Conservation (phyloP, 2,888 invertebrate species). For the Podotricha telesiphe region DNA sequence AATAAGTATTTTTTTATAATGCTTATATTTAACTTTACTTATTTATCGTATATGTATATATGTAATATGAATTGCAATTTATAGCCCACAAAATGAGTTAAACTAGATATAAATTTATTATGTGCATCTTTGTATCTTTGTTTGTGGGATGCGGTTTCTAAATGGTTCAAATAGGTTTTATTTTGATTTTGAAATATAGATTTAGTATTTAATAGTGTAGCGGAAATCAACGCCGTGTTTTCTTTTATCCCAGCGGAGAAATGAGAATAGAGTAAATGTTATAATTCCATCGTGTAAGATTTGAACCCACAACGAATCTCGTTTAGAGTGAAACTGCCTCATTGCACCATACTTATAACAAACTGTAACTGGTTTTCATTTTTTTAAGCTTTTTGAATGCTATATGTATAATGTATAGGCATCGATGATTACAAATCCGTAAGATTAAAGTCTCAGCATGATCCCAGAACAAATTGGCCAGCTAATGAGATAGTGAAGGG, state of each 20-base stretch:
- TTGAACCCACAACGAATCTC: no score
- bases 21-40: neutral
- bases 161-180: no score
- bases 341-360: no score
- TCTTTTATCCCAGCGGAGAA: no score
- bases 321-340: no score
- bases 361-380: neutral
- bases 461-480: conserved; percentile 75
- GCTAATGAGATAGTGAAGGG: conserved; percentile 74
- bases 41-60: neutral
- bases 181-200: no score
- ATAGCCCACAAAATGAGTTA: neutral
- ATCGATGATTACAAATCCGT: conserved; percentile 53
- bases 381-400: neutral
- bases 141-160: conserved; percentile 3
- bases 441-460: conserved; percentile 63
- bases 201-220: no score
- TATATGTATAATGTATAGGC: conserved; percentile 7
- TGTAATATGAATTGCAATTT: neutral
- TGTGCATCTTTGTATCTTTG: neutral
- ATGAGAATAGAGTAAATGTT: no score
- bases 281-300: no score
- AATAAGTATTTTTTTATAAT: neutral
- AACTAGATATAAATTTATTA: neutral
- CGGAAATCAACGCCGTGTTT: no score